Conservation (phyloP, 2,888 invertebrate genomes). For the Eustalomyia histrio region DNA sequence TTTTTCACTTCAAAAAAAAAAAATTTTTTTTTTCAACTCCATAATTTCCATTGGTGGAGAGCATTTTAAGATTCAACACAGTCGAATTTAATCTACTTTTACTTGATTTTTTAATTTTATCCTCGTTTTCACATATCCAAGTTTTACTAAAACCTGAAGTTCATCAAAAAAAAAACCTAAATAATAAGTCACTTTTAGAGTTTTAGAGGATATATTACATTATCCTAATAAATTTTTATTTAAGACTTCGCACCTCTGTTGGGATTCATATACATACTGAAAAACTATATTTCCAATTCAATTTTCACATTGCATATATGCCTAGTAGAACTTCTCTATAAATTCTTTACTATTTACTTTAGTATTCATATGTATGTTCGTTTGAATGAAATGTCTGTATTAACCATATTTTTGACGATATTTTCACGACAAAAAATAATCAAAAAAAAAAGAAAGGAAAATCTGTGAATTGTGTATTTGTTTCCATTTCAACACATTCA, state of each 20-base stretch:
- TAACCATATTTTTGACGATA: slow-evolving; percentile 44
- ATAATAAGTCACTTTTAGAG: too few relatives aligned
- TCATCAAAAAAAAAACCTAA: too few relatives aligned
- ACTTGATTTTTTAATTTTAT: too few relatives aligned
- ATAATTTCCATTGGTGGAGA: too few relatives aligned
- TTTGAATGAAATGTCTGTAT: slow-evolving; percentile 54
- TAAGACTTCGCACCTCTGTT: background rate
- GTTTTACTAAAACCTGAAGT: too few relatives aligned
- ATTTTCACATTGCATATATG: slow-evolving; percentile 40
- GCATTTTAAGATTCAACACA: too few relatives aligned
- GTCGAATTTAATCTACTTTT: too few relatives aligned
- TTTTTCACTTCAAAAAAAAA: too few relatives aligned
- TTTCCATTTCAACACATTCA: slow-evolving; percentile 39
- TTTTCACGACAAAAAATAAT: slow-evolving; percentile 26
- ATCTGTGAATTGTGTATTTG: slow-evolving; percentile 41
- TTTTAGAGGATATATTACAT: too few relatives aligned
- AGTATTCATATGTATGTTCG: slow-evolving; percentile 18
- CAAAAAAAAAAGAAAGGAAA: background rate
- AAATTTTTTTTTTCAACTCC: too few relatives aligned
- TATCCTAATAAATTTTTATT: background rate
- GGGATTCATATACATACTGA: background rate
- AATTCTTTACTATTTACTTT: slow-evolving; percentile 28
- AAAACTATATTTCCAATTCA: slow-evolving; percentile 2
- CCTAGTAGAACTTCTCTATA: slow-evolving; percentile 13
- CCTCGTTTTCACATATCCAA: too few relatives aligned